Evolutionary conservation across 2,113 vertebrate genomes (phyloP), one percentile per base, ranked within the genome.

Genomic region (Phoenicopterus ruber): DNA sequence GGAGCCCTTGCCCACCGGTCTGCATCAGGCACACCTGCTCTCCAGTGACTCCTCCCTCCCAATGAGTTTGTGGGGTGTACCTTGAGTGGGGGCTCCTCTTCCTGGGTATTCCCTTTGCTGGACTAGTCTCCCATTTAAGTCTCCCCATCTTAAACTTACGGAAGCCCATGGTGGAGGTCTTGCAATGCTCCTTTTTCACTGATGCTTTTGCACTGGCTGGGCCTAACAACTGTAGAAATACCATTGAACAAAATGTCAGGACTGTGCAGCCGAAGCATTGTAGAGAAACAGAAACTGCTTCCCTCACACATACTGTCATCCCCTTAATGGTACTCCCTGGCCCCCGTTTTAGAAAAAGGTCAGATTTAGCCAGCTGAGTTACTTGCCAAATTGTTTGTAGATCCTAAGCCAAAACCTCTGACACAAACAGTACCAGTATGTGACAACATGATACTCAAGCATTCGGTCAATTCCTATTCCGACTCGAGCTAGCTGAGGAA

Each of bases 11-110:
- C 12, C 58, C 14, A 13, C 26, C 1, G 1, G 4, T 28, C 17
- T 34, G 20, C 54, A 9, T 31, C 12, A 40, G 32, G 32, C 15
- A 25, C 0, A 0, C 21, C 1, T 0, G 16, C 34, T 69, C 61
- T 49, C 31, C 22, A 28, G 34, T 7, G 17, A 17, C 20, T 71
- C 13, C 24, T 55, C 49, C 42, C 9, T 93, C 17, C 9, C 20
- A 10, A 3, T 4, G 38, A 9, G 15, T 65, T 71, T 36, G 9
- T 54, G 38, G 28, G 29, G 28, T 55, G 29, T 38, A 26, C 15
- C 42, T 46, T 13, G 17, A 20, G 36, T 5, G 24, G 28, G 13
- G 19, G 19, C 7, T 50, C n/a, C 42, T 54, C 81, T 57, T 22
- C 11, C 10, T 59, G 26, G 10, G 6, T 74, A 61, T 74, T 79